phyloP scores from a whole-genome alignment of 2,113 vertebrate species.

The Melierax canorus region DNA sequence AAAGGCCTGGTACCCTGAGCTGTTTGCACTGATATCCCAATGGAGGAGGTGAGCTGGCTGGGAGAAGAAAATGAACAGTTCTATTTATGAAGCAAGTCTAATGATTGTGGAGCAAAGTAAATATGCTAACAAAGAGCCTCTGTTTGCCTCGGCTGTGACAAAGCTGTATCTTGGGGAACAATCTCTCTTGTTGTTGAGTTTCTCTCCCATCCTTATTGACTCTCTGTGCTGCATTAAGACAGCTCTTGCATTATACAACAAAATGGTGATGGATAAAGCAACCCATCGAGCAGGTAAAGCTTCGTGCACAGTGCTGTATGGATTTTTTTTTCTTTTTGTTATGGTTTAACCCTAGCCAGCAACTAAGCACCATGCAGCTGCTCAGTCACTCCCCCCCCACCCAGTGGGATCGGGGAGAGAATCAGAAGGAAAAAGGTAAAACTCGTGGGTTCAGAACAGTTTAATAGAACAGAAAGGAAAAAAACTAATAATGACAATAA shows the following conservation, averaged over 20 bases:
- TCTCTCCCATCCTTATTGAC: not conserved
- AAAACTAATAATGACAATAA: too few relatives aligned
- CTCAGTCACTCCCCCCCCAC: too few relatives aligned
- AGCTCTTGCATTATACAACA: not conserved
- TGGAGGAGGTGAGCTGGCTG: not conserved
- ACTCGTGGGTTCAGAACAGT: too few relatives aligned
- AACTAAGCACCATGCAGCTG: too few relatives aligned
- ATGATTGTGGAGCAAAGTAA: not conserved
- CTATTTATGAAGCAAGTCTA: not conserved
- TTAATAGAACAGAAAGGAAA: too few relatives aligned
- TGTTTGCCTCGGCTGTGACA: not conserved
- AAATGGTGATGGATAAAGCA: not conserved
- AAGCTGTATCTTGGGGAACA: not conserved
- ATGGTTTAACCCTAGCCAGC: too few relatives aligned
- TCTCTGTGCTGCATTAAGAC: not conserved
- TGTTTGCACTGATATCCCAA: not conserved
- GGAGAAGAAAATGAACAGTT: not conserved
- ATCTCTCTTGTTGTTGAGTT: not conserved
- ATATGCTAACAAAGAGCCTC: not conserved
- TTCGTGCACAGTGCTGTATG: fast-evolving
- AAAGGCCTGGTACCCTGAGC: not conserved
- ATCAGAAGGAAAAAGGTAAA: too few relatives aligned
- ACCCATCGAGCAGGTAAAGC: not conserved
- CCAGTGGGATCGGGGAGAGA: too few relatives aligned
- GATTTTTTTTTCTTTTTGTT: fast-evolving